Base-by-base conservation (phyloP, 2,888 invertebrate species). In the Epinotia demarniana region DNA sequence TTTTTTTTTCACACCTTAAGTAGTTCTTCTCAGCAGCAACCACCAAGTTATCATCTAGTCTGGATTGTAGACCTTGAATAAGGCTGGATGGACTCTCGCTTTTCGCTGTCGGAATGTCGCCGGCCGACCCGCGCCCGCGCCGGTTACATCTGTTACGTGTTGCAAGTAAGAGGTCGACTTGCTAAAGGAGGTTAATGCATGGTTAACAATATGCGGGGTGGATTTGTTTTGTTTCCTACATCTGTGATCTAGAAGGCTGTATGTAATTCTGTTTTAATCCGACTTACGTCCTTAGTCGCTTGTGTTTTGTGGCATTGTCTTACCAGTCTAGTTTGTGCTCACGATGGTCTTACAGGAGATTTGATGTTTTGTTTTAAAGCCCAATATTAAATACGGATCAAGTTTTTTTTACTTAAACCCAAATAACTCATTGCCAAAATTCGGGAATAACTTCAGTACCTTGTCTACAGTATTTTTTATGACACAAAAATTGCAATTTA, bases 81-180 rank as follows among this genome's bases (percentile, higher is more conserved):
- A 43, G 39, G 80, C 80, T 81, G 79, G 80, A 81, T 85, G 69
- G 66, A 89, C 90, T 90, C 90, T 90, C 89, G 86, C 82, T 90
- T 75, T 89, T 89, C 90, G 83, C 85, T 83, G 81, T 81, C 81
- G 87, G 90, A 89, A 89, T 89, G 88, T 87, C 88, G 83, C 86
- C 84, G 75, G 82, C 79, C 84, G 80, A 83, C 84, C 83, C 71
- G 75, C 75, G 75, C 70, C 39, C 13, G 60, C 64, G 79, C 81
- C 80, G 82, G 78, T 79, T 79, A 79, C 81, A 78, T 79, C 64
- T 80, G 77, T 73, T 77, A 81, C 79, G 79, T 78, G 71, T 72
- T 58, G 72, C 71, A 61, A 72, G 70, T 70, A 70, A 66, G 70
- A 71, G 75, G 75, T 72, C 72, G 75, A 63, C 64, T 68, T 67